Evolutionary conservation across 2,888 invertebrate genomes (phyloP).

Genomic region (Hypomecis atomaria): DNA sequence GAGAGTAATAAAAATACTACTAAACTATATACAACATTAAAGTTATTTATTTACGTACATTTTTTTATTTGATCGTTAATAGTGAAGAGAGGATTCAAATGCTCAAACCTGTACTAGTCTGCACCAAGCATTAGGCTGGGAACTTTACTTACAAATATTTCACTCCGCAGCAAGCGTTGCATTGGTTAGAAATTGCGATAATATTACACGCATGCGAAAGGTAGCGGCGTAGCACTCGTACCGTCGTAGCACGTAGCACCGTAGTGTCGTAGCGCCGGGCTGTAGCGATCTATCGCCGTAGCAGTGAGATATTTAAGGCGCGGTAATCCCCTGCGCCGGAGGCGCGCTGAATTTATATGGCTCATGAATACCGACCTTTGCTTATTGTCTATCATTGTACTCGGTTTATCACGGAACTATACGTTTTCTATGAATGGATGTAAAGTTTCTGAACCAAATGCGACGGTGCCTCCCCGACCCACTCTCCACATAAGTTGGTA

Average conservation of each 20-base stretch:
- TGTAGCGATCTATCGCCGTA: constrained; percentile 11
- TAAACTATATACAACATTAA: no score
- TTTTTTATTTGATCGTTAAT: no score
- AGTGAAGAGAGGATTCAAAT: no score
- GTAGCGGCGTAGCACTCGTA: background rate
- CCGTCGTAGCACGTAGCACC: background rate
- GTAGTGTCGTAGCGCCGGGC: background rate
- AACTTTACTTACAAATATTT: no score
- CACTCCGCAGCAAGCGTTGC: no score
- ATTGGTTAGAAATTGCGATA: no score
- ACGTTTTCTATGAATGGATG: background rate
- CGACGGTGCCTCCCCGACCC: background rate
- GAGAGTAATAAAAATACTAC: no score
- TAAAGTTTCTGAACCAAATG: background rate
- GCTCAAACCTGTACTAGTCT: no score
- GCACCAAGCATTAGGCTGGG: no score
- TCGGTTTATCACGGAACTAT: background rate
- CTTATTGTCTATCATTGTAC: background rate
- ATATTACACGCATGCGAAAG: no score
- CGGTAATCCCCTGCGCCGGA: constrained; percentile 13
- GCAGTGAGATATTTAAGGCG: constrained; percentile 13
- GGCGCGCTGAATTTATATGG: constrained; percentile 19
- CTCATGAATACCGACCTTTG: constrained; percentile 12
- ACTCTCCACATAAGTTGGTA: background rate
- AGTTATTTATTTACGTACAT: no score